Percentiles rank a stretch among this genome's conserved stretches.
These are phyloP conservation scores for Thymallus thymallus DNA, from an alignment of 2,113 vertebrate genomes.

Conservation along the genomic window DNA sequence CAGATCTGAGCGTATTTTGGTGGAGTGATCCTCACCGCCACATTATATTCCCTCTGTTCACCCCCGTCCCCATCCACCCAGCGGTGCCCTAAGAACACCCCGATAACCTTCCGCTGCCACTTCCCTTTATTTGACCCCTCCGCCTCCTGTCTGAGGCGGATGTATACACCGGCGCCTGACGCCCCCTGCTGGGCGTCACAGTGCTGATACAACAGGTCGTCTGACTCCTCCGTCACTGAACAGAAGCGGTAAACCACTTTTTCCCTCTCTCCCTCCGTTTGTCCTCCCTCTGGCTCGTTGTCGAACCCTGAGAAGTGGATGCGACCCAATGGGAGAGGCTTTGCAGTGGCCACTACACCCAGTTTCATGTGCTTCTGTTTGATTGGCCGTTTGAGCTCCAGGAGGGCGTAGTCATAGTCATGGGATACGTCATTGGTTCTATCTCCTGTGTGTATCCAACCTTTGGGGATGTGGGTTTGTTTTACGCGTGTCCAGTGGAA, in stretches of 20 bases:
- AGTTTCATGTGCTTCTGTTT: slow-evolving; percentile 85
- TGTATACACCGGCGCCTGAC: slow-evolving; percentile 86
- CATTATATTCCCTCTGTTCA: slow-evolving; percentile 85
- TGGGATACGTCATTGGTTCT: slow-evolving; percentile 63
- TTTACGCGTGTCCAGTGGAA: slow-evolving; percentile 90
- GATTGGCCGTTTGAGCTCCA: slow-evolving; percentile 85
- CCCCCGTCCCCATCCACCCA: slow-evolving; percentile 84
- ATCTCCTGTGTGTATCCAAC: slow-evolving; percentile 77
- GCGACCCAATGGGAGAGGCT: slow-evolving; percentile 74
- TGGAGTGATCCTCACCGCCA: slow-evolving; percentile 91
- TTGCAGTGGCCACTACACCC: slow-evolving; percentile 78
- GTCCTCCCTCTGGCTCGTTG: slow-evolving; percentile 72
- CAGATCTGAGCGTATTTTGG: slow-evolving; percentile 93
- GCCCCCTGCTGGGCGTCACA: slow-evolving; percentile 87
- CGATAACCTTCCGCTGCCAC: slow-evolving; percentile 89
- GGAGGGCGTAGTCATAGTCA: slow-evolving; percentile 88
- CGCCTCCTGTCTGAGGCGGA: slow-evolving; percentile 75
- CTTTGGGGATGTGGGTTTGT: slow-evolving; percentile 82
- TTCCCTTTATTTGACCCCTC: slow-evolving; percentile 45
- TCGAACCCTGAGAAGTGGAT: slow-evolving; percentile 96
- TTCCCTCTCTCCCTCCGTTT: slow-evolving; percentile 54
- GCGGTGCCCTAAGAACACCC: slow-evolving; percentile 87
- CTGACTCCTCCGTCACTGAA: slow-evolving; percentile 84
- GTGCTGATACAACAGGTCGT: slow-evolving; percentile 86
- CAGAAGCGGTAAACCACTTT: slow-evolving; percentile 92